Evolutionary conservation across 2,797 vertebrate genomes (phyloP).

Genomic region (Melanotaenia boesemani): DNA sequence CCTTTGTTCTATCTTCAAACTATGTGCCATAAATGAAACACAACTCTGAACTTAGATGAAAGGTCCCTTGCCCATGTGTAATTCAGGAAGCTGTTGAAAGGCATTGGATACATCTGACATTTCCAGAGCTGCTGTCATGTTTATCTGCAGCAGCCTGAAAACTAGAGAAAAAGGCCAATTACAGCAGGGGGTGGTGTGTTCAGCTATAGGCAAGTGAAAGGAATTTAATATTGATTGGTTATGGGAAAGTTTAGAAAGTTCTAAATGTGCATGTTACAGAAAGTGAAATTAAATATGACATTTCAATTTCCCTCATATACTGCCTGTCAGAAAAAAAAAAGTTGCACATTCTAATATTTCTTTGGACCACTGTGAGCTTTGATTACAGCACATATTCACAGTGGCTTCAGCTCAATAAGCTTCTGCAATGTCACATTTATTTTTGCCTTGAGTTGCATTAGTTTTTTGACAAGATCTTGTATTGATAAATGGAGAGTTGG

Average conservation of each 20-base stretch:
- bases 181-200: slow-evolving; percentile 8
- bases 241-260: background rate
- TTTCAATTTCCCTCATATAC: too few species aligned
- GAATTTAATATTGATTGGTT: background rate
- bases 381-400: background rate
- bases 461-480: background rate
- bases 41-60: background rate
- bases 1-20: slow-evolving; percentile 3
- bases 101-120: slow-evolving; percentile 18
- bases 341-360: too few species aligned
- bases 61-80: background rate
- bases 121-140: slow-evolving; percentile 1
- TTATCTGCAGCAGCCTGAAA: slow-evolving; percentile 1
- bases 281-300: background rate
- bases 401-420: background rate
- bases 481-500: too few species aligned
- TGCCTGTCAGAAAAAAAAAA: too few species aligned
- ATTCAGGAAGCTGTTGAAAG: slow-evolving; percentile 19
- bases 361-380: background rate
- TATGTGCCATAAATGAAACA: slow-evolving; percentile 1
- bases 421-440: too few species aligned
- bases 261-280: background rate
- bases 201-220: background rate
- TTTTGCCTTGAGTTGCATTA: background rate
- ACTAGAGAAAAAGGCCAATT: slow-evolving; percentile 10